Evolutionary conservation across 2,113 vertebrate species (phyloP).

Genomic region (Poeciliopsis prolifica): DNA sequence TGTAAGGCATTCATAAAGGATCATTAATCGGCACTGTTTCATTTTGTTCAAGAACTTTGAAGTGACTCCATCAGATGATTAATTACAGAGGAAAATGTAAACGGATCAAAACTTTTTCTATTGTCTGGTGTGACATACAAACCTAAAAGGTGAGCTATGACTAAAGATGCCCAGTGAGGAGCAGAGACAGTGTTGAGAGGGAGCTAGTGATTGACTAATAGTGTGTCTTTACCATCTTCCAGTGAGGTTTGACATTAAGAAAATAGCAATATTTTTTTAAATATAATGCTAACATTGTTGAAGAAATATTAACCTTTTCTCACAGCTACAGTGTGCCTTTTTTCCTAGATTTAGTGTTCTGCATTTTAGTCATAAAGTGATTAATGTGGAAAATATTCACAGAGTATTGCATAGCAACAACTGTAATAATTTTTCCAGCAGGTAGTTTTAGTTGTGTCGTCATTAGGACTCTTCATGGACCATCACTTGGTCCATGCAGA

Average conservation of each 20-base stretch:
- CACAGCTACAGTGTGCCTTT: no score
- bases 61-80: background rate
- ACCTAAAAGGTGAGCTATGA: background rate
- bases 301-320: background rate
- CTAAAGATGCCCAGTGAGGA: background rate
- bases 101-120: background rate
- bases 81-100: background rate
- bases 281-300: no score
- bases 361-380: background rate
- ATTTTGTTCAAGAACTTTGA: background rate
- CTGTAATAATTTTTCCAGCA: background rate
- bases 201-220: background rate
- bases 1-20: background rate
- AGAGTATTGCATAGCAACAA: background rate
- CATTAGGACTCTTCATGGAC: background rate
- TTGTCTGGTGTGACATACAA: background rate
- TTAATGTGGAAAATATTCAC: conserved; percentile 1
- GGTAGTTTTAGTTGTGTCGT: background rate
- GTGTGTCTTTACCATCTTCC: background rate
- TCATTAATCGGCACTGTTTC: background rate
- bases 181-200: background rate
- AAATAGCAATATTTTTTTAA: no score
- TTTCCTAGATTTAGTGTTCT: background rate
- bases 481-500: no score
- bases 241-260: no score